Conservation (phyloP, 2,113 vertebrate genomes). For the Micronycteris hirsuta region DNA sequence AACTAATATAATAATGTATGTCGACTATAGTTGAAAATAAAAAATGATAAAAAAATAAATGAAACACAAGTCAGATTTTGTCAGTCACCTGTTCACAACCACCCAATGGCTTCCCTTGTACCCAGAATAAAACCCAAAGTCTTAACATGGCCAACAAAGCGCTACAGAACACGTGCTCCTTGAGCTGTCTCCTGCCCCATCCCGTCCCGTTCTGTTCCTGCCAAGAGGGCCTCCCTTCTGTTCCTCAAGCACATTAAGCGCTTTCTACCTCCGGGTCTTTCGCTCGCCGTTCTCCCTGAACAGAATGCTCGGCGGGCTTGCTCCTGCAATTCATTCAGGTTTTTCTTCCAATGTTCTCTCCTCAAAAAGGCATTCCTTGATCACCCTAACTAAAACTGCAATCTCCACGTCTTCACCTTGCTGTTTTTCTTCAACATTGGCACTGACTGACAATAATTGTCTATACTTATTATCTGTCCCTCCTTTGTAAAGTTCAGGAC, state of each 20-base stretch:
- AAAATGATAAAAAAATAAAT: too few relatives aligned
- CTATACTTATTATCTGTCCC: conserved; percentile 1
- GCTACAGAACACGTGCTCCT: neutral
- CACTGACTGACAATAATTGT: neutral
- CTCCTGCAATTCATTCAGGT: neutral
- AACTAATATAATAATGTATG: too few relatives aligned
- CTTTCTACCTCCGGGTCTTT: neutral
- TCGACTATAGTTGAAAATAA: too few relatives aligned
- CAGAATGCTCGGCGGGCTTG: neutral
- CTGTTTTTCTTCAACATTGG: neutral
- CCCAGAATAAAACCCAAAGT: neutral
- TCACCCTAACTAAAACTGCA: neutral
- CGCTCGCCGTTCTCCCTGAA: neutral
- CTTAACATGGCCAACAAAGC: neutral
- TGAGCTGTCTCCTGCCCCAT: neutral
- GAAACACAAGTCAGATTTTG: neutral
- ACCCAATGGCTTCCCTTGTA: neutral
- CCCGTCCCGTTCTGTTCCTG: neutral
- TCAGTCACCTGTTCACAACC: neutral
- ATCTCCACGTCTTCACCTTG: neutral
- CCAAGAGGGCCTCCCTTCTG: neutral
- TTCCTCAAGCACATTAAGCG: neutral
- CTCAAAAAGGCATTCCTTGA: neutral
- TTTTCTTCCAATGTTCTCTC: neutral
- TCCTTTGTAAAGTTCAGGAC: neutral